Evolutionary conservation across 2,888 invertebrate genomes (phyloP), one percentile per base, ranked within the genome.

Genomic region (Blastobasis adustella): DNA sequence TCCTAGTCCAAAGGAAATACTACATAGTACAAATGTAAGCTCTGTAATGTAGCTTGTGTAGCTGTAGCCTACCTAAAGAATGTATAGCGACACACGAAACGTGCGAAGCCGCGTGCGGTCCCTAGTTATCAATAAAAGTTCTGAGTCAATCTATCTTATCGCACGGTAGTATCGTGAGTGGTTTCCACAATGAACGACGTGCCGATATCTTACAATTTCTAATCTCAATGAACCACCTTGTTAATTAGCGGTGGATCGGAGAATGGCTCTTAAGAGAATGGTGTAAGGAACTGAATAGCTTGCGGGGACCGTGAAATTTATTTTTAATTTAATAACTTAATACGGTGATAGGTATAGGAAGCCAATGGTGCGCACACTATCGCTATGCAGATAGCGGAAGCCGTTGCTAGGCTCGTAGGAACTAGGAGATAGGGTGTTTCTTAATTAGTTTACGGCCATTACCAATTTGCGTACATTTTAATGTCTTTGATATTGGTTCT

Each of bases 241-340:
- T 87, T 84, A 86, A 87, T 82, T 82, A 78, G 58, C 56, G 50
- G 45, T 52, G 49, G 61, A 61, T 54, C 45, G 51, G n/a, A 61
- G 79, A 79, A 62, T 51, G 55, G 46, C 51, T 63, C 68, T 70
- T 71, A 70, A 49, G 10, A 0, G 5, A 43, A 4, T 10, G 6
- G 4, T 0, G 38, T 76, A 82, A 67, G 64, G 80, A 75, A 58
- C 54, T 69, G 51, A 70, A 57, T 81, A 37, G 68, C 52, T 50
- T 70, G 69, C 37, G 44, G 10, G 36, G 10, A 49, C 48, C 44
- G 42, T 60, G 53, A 70, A 68, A 71, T 76, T 73, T 80, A 74
- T 81, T 84, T 85, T 85, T 82, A 81, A 86, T 85, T 86, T 87
- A 86, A 87, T 87, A 86, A 87, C 83, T 85, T 82, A 82, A 86